Evolutionary conservation across 2,888 invertebrate species (phyloP), one percentile per base, ranked within the genome.

Genomic region (Chaetogeoica ovagalla): DNA sequence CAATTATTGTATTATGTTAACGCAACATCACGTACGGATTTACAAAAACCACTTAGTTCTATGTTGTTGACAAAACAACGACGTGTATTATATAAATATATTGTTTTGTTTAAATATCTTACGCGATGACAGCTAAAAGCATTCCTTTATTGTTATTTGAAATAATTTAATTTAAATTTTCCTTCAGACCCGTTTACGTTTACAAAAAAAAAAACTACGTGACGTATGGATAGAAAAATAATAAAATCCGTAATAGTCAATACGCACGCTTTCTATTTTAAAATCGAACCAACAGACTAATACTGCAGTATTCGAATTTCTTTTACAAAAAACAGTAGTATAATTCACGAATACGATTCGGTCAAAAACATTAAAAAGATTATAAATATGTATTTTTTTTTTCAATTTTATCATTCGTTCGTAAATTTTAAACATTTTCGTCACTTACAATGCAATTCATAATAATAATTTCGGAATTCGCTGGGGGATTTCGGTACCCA

Each of bases 141-240:
- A 60, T 37, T 52, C 6, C 21, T 39, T 71, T 39, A 57, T 71
- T 71, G 17, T 17, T 39, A 4, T 71, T 59, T 17, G 2, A 15
- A 59, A 71, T 43, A 59, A 43, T 59, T 59, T 71, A 43, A 57
- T 71, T 59, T 71, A 59, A 59, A 71, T 21, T 21, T 23, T 59
- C 39, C 15, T 23, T 2, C 19, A 11, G 57, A 72, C 21, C 48
- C 48, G 13, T 48, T 13, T 11, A 15, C 37, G 30, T 30, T 30
- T 30, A 30, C 30, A 30, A 30, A 30, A 30, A 30, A 59, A 23
- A 69, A 69, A 17, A 30, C 48, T 13, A 13, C 48, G 71, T 72
- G 59, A 23, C 43, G 19, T 37, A 37, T 21, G 19, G 17, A 60
- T 43, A 19, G 43, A 39, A 55, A 60, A 21, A 23, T 43, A 43